Evolutionary conservation across 1,140 invertebrate genomes (phyloP), one percentile per base, ranked within the genome.

Genomic region (Matsumurasca onukii): DNA sequence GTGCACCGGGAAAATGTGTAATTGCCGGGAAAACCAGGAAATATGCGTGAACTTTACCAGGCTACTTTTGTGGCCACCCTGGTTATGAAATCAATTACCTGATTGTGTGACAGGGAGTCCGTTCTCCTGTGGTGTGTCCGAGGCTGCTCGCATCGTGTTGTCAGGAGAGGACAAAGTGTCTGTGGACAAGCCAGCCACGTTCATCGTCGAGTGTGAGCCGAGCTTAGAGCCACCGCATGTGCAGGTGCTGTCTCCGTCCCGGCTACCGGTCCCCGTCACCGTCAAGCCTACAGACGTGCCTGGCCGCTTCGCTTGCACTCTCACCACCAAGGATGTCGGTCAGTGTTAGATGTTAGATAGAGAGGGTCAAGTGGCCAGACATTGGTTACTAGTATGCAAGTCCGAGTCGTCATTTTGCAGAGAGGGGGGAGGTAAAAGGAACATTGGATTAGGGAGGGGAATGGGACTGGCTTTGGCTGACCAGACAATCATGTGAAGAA

Each of bases 101-200:
- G 49, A 5, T 22, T 69, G 29, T 64, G 15, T 39, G 72, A 49
- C 66, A 80, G 84, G 83, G 70, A 89, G 87, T 68, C 90, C 90
- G 0, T 92, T 92, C 74, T 88, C 83, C 31, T 92, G 91, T 73
- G 82, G 87, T 20, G 86, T 91, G 70, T 78, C 82, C 67, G 86
- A 88, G 62, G 91, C 92, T 1, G 89, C 90, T 2, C 83, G 89
- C n/a, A 89, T 94, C 1, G 84, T 91, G 27, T 76, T 89, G 25
- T 86, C 88, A 20, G 90, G 89, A 1, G 92, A 96, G 73, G 89
- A 97, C 77, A 95, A 97, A 80, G 91, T 98, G n/a, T 91, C 94
- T 17, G 92, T 98, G 49, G 91, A 93, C 61, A 84, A 88, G 45
- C 79, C 89, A 1, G 91, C 93, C 63, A 89, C 87, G 13, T 97